Evolutionary conservation across 1,140 invertebrate species (phyloP).

Genomic region (Drosophila pallidifrons): DNA sequence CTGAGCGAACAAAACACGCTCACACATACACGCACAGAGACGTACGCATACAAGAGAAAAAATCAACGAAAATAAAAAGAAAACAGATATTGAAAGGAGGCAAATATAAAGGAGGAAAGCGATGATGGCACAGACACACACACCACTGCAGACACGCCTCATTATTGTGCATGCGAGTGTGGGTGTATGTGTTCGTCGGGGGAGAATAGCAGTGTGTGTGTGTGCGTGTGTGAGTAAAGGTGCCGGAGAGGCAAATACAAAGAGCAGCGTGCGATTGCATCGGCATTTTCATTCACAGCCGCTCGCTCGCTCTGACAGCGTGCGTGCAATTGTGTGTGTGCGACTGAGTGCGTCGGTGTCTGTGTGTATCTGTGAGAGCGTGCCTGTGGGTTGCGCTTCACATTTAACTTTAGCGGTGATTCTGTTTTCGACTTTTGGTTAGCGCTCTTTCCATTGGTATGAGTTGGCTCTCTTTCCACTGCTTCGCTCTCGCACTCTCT

Average conservation of each 20-base stretch:
- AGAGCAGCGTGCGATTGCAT: conserved; percentile 70
- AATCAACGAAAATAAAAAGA: conserved; percentile 56
- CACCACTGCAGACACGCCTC: conserved; percentile 46
- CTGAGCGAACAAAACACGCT: conserved; percentile 48
- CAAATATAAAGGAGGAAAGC: conserved; percentile 67
- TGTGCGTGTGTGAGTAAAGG: conserved; percentile 21
- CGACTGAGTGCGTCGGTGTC: neutral
- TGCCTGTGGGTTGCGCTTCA: conserved; percentile 42
- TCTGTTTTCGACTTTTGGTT: conserved; percentile 60
- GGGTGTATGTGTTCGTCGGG: conserved; percentile 22
- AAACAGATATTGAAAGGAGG: conserved; percentile 70
- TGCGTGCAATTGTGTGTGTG: conserved; percentile 2
- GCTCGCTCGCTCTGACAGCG: conserved; percentile 9
- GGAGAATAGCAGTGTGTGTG: neutral
- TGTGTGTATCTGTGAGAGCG: conserved; percentile 20
- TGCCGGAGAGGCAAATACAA: conserved; percentile 51
- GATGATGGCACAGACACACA: conserved; percentile 65
- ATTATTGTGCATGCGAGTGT: conserved; percentile 29
- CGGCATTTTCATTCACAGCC: conserved; percentile 81
- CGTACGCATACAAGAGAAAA: conserved; percentile 39
- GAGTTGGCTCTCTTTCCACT: conserved; percentile 26
- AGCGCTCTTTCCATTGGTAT: conserved; percentile 35
- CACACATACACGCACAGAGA: conserved; percentile 12
- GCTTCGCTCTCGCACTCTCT: conserved; percentile 3
- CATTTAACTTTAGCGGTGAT: conserved; percentile 75